phyloP scores from a whole-genome alignment of 2,797 vertebrate species.

The Spea hammondii region DNA sequence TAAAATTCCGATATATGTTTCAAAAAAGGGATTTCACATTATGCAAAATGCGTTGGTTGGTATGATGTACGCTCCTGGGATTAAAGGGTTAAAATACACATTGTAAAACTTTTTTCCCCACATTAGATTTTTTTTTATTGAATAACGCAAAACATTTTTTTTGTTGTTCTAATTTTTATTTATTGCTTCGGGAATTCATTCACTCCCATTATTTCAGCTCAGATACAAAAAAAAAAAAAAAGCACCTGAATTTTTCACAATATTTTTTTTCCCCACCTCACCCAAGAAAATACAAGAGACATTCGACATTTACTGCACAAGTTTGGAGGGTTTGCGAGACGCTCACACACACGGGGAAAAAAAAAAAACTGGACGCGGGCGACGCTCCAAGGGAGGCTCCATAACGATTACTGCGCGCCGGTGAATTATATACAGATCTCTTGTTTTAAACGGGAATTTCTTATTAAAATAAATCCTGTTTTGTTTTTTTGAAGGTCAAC shows the following conservation, averaged over 20 bases:
- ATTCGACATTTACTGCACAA: slow-evolving; percentile 32
- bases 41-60: no score
- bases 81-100: no score
- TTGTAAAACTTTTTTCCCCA: not conserved
- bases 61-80: no score
- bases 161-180: slow-evolving; percentile 25
- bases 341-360: slow-evolving; percentile 11
- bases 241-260: slow-evolving; percentile 30
- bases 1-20: no score
- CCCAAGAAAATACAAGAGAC: slow-evolving; percentile 28
- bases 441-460: not conserved
- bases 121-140: not conserved
- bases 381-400: not conserved
- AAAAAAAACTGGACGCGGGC: slow-evolving; percentile 12
- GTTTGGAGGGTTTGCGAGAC: not conserved
- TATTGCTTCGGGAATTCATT: slow-evolving; percentile 36
- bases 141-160: not conserved
- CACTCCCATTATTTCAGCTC: slow-evolving; percentile 4
- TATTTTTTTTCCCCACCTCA: slow-evolving; percentile 22
- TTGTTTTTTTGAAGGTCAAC: no score
- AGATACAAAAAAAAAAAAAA: slow-evolving; percentile 25
- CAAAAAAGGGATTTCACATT: no score
- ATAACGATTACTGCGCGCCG: not conserved
- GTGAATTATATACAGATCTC: not conserved
- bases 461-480: not conserved